These are phyloP conservation scores for Drosophila imparisetae DNA, from an alignment of 2,888 invertebrate genomes.

Conservation along the genomic window DNA sequence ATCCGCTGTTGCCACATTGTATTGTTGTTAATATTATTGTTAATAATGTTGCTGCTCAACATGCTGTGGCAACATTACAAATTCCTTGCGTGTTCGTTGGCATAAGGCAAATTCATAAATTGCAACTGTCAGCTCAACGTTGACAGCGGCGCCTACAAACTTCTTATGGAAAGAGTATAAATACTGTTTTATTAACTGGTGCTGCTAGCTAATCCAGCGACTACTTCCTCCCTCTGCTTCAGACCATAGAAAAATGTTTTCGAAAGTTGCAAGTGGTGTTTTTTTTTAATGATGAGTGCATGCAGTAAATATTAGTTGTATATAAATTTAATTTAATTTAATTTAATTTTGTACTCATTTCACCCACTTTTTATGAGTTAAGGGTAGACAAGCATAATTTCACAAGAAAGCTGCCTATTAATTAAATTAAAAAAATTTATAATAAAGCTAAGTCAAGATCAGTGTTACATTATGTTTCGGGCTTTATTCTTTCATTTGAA, in stretches of 20 bases:
- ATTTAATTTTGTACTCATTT: no score
- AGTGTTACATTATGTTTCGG: not conserved
- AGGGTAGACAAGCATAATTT: no score
- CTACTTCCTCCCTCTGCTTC: not conserved
- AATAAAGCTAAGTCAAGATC: not conserved
- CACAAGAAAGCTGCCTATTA: no score
- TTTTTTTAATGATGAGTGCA: not conserved
- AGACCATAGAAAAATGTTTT: not conserved
- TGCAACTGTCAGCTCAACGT: slow-evolving; percentile 3
- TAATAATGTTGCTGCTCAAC: slow-evolving; percentile 7
- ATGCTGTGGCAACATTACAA: slow-evolving; percentile 24
- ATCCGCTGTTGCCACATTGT: slow-evolving; percentile 8
- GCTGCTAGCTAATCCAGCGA: not conserved
- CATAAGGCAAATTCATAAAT: slow-evolving; percentile 17
- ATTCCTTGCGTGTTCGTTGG: slow-evolving; percentile 25
- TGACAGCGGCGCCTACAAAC: slow-evolving; percentile 4
- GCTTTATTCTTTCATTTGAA: not conserved
- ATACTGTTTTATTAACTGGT: not conserved
- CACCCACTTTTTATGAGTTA: no score
- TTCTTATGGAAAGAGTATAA: not conserved
- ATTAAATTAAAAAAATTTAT: not conserved
- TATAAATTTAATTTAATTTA: no score
- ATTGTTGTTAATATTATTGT: slow-evolving; percentile 22
- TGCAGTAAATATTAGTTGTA: not conserved
- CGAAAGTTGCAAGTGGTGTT: not conserved